Base-by-base conservation (phyloP, 2,113 vertebrate genomes). In the Malurus elegans region DNA sequence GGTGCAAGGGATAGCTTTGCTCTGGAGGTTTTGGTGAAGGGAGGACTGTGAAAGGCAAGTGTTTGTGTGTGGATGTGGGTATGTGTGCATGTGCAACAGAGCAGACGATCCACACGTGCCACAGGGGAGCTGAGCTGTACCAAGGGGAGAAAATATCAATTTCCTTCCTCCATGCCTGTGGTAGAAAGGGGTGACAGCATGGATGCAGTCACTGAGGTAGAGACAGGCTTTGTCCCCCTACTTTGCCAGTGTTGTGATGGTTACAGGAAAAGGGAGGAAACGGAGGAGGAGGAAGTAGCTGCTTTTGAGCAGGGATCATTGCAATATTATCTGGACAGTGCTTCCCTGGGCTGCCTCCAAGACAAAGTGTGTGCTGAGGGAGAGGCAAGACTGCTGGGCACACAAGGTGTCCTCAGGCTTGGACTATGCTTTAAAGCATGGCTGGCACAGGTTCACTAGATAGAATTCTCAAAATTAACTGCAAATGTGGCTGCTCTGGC, bases 281-380 rank as follows among this genome's bases (percentile, higher is more conserved):
- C 11, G 8, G 19, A 76, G 69, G 40, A 86, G 54, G 64, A 94
- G 32, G 53, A 89, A 93, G n/a, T 80, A 95, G 83, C 75, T 96
- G 75, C 40, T 93, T 90, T 92, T 90, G 34, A 88, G 83, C 45
- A 73, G 54, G 8, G 32, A 51, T 86, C 4, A 4, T 48, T 84
- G 83, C 32, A 58, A 66, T 79, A 23, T n/a, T 29, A 47, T 79
- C 70, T 61, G 65, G 60, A 64, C 86, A 86, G n/a, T 87, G 32
- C 29, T 91, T 94, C 58, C 50, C 42, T 85, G 73, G 86, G 66
- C 53, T 89, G 61, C 48, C 58, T 95, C 90, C 92, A 82, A 89
- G 70, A 54, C 56, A 61, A 58, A 87, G 74, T 18, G 51, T 80
- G 44, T 58, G 20, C 61, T 50, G 34, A 84, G 64, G 8, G 31